Evolutionary conservation across 2,113 vertebrate genomes (phyloP).

Genomic region (Malurus cyaneus): DNA sequence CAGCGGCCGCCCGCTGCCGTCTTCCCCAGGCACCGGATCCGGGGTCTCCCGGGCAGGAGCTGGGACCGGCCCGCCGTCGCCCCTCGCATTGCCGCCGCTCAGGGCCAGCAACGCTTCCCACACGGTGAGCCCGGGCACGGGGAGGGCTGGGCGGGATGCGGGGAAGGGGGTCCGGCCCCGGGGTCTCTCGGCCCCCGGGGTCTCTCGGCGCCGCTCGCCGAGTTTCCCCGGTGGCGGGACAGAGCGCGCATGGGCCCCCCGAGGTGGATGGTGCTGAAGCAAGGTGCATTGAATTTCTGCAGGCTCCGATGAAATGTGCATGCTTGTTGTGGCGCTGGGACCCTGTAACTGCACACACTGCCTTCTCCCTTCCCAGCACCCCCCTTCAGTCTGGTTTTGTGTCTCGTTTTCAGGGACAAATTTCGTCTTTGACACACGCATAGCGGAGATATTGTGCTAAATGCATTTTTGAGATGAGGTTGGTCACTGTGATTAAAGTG

Average conservation of each 20-base stretch:
- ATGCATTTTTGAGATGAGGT: not conserved
- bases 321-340: not conserved
- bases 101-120: constrained; percentile 80
- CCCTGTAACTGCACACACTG: not conserved
- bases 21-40: constrained; percentile 74
- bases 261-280: not conserved
- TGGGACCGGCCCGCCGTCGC: constrained; percentile 79
- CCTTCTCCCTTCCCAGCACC: not conserved
- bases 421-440: not conserved
- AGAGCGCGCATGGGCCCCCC: not conserved
- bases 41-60: constrained; percentile 77
- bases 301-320: not conserved
- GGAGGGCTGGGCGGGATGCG: not conserved
- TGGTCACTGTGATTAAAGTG: not conserved
- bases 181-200: not conserved
- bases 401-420: not conserved
- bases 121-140: constrained; percentile 65
- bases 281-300: not conserved
- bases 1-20: constrained; percentile 73
- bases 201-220: not conserved
- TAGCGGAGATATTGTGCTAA: not conserved
- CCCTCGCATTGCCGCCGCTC: constrained; percentile 83
- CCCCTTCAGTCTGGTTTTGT: not conserved
- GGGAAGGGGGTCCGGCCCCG: not conserved
- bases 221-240: not conserved